phyloP scores from a whole-genome alignment of 1,140 invertebrate genomes.

The Marisa cornuarietis region DNA sequence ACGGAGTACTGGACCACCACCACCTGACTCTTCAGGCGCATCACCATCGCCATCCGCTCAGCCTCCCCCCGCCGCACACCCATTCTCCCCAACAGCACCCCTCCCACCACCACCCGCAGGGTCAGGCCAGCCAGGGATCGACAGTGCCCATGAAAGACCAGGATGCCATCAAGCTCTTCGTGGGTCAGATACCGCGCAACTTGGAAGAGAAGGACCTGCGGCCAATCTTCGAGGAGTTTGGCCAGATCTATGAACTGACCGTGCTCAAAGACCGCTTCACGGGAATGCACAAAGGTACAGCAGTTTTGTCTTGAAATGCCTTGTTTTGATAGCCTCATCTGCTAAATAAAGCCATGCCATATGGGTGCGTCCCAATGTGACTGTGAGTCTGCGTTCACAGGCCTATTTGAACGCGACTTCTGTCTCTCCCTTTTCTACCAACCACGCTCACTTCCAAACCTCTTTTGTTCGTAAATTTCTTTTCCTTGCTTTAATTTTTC shows the following conservation, averaged over 20 bases:
- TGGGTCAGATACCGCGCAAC: constrained; percentile 92
- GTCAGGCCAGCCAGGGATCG: neutral
- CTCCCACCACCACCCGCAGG: neutral
- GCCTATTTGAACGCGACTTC: too few relatives aligned
- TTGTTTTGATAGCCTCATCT: too few relatives aligned
- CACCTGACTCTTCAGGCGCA: constrained; percentile 19
- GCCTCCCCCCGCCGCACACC: constrained; percentile 14
- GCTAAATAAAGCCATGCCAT: neutral
- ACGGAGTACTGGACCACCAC: constrained; percentile 14
- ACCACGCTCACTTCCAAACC: too few relatives aligned
- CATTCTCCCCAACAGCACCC: constrained; percentile 16
- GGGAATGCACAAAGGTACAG: constrained; percentile 90
- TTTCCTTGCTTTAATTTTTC: too few relatives aligned
- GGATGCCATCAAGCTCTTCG: constrained; percentile 85
- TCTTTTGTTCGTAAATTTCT: too few relatives aligned
- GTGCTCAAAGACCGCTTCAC: constrained; percentile 85
- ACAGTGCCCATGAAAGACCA: constrained; percentile 58
- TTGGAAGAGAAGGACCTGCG: constrained; percentile 88
- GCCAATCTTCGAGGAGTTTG: constrained; percentile 91
- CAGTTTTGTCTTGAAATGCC: neutral
- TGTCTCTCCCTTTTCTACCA: too few relatives aligned
- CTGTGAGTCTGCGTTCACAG: too few relatives aligned
- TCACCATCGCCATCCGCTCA: constrained; percentile 19
- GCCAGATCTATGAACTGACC: constrained; percentile 92
- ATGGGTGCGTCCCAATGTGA: neutral